These are phyloP conservation scores for Dasysyrphus tricinctus DNA, from an alignment of 2,888 invertebrate genomes.

Conservation along the genomic window DNA sequence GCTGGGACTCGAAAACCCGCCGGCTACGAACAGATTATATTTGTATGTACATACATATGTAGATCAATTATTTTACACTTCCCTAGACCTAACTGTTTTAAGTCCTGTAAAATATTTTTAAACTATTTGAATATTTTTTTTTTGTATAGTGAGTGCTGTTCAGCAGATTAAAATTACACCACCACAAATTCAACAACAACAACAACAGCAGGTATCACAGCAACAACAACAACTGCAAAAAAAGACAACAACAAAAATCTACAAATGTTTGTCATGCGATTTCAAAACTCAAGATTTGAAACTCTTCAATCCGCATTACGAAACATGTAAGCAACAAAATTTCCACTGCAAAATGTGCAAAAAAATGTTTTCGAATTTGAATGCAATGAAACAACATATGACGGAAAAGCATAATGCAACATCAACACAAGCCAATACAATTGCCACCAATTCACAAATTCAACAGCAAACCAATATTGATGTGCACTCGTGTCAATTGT, in stretches of 20 bases:
- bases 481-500: constrained; percentile 79
- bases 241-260: constrained; percentile 81
- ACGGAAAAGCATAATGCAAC: constrained; percentile 81
- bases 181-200: constrained; percentile 76
- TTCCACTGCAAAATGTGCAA: constrained; percentile 83
- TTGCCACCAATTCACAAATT: constrained; percentile 33
- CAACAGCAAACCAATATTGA: constrained; percentile 80
- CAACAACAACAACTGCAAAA: constrained; percentile 77
- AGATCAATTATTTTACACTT: no score
- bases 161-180: constrained; percentile 79
- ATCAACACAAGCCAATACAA: constrained; percentile 38
- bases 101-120: no score
- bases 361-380: constrained; percentile 82
- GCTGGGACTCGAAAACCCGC: no score
- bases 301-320: constrained; percentile 83
- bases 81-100: no score
- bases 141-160: constrained; percentile 77
- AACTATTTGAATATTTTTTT: neutral
- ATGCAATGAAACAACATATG: constrained; percentile 83
- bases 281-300: constrained; percentile 83
- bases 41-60: no score
- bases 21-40: no score
- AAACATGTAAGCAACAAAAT: constrained; percentile 83
- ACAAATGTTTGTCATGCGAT: constrained; percentile 83
- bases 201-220: constrained; percentile 72